Evolutionary conservation across 2,797 vertebrate species (phyloP).

Genomic region (Protonibea diacanthus): DNA sequence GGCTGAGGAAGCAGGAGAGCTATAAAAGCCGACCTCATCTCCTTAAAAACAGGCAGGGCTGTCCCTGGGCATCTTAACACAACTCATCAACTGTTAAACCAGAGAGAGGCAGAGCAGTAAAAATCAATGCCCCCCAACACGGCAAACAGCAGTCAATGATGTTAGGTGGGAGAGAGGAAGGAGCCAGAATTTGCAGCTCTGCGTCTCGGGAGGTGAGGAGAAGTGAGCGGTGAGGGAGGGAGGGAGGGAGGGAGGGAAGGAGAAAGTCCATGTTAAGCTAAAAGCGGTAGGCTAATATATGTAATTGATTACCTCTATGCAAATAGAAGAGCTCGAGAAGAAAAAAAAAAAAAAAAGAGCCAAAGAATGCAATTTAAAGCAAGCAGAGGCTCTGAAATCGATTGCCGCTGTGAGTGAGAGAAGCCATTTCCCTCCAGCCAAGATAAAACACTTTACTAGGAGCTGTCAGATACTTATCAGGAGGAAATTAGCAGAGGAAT

Average conservation of each 20-base stretch:
- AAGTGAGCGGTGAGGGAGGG: slow-evolving; percentile 4
- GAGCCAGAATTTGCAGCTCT: slow-evolving; percentile 79
- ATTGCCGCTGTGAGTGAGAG: slow-evolving; percentile 74
- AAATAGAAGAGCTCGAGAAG: slow-evolving; percentile 75
- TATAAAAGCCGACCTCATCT: slow-evolving; percentile 79
- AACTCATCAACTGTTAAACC: slow-evolving; percentile 87
- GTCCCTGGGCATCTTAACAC: slow-evolving; percentile 78
- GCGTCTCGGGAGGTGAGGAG: slow-evolving; percentile 42
- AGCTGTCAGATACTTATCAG: slow-evolving; percentile 87
- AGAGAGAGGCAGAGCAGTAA: slow-evolving; percentile 80
- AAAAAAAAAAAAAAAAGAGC: slow-evolving; percentile 8
- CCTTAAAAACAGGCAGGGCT: slow-evolving; percentile 77
- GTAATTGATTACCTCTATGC: slow-evolving; percentile 84
- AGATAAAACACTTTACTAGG: slow-evolving; percentile 85
- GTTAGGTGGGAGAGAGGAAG: slow-evolving; percentile 80
- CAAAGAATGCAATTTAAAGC: slow-evolving; percentile 80
- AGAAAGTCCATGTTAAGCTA: slow-evolving; percentile 58
- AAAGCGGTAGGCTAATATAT: slow-evolving; percentile 69
- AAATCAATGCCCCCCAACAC: slow-evolving; percentile 92
- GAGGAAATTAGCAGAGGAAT: slow-evolving; percentile 86
- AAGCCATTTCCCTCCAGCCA: slow-evolving; percentile 79
- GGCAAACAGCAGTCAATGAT: slow-evolving; percentile 91
- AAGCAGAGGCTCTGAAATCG: slow-evolving; percentile 74
- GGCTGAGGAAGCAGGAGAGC: slow-evolving; percentile 69
- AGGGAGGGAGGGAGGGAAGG: slow-evolving; percentile 9